Percentiles rank a stretch among this genome's conserved stretches.
phyloP scores from a whole-genome alignment of 2,113 vertebrate genomes.

The Chloroceryle aenea region DNA sequence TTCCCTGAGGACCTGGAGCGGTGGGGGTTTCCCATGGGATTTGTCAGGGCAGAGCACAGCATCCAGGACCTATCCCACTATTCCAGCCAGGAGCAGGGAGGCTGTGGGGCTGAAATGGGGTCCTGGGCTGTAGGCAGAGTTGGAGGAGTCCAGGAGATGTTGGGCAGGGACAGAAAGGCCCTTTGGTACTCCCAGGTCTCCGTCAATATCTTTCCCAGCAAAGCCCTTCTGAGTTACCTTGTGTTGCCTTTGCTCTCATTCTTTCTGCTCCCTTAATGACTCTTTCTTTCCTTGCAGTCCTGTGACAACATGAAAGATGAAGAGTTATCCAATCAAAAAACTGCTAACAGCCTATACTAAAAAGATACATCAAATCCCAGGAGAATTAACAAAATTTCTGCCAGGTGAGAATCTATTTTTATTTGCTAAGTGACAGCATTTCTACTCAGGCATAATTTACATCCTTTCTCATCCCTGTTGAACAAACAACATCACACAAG shows the following conservation, averaged over 20 bases:
- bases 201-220: neutral
- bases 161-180: neutral
- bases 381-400: neutral
- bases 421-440: neutral
- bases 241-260: neutral
- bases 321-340: neutral
- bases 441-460: neutral
- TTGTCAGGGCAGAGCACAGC: neutral
- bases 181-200: neutral
- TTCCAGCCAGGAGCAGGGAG: neutral
- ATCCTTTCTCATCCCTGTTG: neutral
- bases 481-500: neutral
- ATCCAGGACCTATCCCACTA: rapidly evolving
- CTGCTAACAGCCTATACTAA: neutral
- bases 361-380: neutral
- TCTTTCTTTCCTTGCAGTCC: neutral
- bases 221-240: neutral
- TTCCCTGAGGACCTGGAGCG: neutral
- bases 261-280: neutral
- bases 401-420: neutral
- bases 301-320: neutral
- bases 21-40: neutral
- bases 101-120: neutral
- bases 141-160: rapidly evolving
- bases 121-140: neutral